These are phyloP conservation scores for Acrocyrtus sp. DNA, from an alignment of 2,888 invertebrate genomes.

Conservation along the genomic window DNA sequence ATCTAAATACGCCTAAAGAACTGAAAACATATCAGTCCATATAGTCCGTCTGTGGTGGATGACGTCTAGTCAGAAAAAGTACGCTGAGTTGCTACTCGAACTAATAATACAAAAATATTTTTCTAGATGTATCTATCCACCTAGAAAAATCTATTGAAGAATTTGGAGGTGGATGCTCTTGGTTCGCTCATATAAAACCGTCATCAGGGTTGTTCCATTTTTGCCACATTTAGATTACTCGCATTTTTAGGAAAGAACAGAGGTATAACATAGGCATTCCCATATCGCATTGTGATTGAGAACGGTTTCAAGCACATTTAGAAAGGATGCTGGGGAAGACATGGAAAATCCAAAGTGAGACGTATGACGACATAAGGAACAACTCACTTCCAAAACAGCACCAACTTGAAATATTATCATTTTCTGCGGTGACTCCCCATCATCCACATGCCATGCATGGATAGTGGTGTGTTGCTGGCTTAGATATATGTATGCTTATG, in stretches of 20 bases:
- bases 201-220: conserved; percentile 40
- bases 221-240: conserved; percentile 40
- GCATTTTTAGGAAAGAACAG: conserved; percentile 41
- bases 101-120: conserved; percentile 37
- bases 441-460: no score
- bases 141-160: conserved; percentile 9
- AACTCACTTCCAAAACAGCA: conserved; percentile 49
- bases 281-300: background rate
- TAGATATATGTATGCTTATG: no score
- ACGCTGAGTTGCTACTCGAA: conserved; percentile 5
- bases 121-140: conserved; percentile 10
- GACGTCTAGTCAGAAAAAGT: conserved; percentile 1
- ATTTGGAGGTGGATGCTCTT: conserved; percentile 5
- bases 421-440: conserved; percentile 52
- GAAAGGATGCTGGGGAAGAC: conserved; percentile 3
- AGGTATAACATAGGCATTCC: background rate
- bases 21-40: conserved; percentile 45
- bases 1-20: conserved; percentile 31
- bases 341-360: conserved; percentile 26
- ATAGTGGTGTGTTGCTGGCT: no score
- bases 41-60: background rate
- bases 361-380: conserved; percentile 36
- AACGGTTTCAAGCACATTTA: conserved; percentile 13
- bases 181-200: conserved; percentile 26
- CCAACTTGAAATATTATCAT: conserved; percentile 43